A percentile compares a stretch with the other conserved stretches of the same genome.
These are phyloP conservation scores for Chamaetylas fuelleborni DNA, from an alignment of 2,113 vertebrate species.

Conservation along the genomic window DNA sequence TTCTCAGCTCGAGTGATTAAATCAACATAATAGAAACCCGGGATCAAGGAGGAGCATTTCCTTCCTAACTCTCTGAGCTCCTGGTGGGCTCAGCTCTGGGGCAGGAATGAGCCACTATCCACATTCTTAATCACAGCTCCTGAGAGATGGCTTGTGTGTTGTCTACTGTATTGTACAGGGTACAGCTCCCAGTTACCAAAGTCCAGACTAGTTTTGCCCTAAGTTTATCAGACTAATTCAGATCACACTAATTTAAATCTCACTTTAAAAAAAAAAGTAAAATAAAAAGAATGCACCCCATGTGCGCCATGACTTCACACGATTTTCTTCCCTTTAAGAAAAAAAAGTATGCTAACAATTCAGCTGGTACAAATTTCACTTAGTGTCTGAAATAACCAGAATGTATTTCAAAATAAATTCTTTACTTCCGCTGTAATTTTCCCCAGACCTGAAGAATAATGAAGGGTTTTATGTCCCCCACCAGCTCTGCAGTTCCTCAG, in stretches of 20 bases:
- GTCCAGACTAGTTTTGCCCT: not conserved
- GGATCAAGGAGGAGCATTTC: constrained; percentile 7
- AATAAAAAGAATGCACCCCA: not conserved
- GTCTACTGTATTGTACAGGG: not conserved
- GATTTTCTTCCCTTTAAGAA: not conserved
- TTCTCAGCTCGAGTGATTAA: not conserved
- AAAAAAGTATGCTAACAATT: not conserved
- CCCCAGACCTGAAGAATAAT: constrained; percentile 14
- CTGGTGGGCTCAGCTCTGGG: not conserved
- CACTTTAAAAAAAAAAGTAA: not conserved
- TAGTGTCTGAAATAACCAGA: constrained; percentile 13
- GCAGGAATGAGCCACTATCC: not conserved
- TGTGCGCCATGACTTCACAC: not conserved
- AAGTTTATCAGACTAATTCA: not conserved
- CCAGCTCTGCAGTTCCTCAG: not conserved
- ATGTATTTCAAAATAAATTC: constrained; percentile 8
- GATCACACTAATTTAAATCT: not conserved
- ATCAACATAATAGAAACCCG: not conserved
- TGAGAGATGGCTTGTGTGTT: not conserved
- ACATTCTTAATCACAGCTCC: not conserved
- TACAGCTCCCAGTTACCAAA: not conserved
- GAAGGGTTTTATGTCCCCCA: not conserved
- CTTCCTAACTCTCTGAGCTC: not conserved
- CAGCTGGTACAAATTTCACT: constrained; percentile 8
- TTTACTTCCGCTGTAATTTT: constrained; percentile 21